Percentiles rank a stretch among this genome's conserved stretches.
phyloP scores from a whole-genome alignment of 2,888 invertebrate genomes.

The Anoplius nigerrimus region DNA sequence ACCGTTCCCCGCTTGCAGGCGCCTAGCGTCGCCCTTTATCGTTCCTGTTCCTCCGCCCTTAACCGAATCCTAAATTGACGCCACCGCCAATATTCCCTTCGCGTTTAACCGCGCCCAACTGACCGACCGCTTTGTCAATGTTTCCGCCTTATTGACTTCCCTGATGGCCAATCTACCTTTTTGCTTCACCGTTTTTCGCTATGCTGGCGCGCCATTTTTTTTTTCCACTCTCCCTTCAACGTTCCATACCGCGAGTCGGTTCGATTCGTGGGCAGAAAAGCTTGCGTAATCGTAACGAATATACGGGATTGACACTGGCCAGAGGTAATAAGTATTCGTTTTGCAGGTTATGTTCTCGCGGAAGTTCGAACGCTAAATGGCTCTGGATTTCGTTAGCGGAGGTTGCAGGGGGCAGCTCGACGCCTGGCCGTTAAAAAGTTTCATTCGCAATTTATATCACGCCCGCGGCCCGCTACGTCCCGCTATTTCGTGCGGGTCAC shows the following conservation, averaged over 20 bases:
- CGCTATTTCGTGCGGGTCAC: constrained; percentile 26
- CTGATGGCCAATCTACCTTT: too few species aligned
- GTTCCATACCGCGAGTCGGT: too few species aligned
- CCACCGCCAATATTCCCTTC: constrained; percentile 11
- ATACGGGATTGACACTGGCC: too few species aligned
- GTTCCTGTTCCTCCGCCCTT: constrained; percentile 1
- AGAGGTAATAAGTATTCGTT: too few species aligned
- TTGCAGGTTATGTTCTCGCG: too few species aligned
- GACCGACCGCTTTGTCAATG: constrained; percentile 15
- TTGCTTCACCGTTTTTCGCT: background rate
- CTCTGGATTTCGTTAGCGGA: too few species aligned
- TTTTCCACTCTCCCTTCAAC: too few species aligned
- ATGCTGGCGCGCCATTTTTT: too few species aligned
- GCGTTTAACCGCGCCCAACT: constrained; percentile 9
- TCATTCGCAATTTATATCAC: constrained; percentile 37
- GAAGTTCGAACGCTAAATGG: too few species aligned
- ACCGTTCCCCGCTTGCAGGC: background rate
- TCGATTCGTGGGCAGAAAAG: too few species aligned
- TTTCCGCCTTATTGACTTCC: background rate
- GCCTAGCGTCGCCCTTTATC: background rate
- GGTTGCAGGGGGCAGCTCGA: background rate
- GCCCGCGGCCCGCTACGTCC: constrained; percentile 16
- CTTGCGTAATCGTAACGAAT: too few species aligned
- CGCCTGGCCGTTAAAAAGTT: constrained; percentile 31
- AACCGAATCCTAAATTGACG: constrained; percentile 13